Base-by-base conservation (phyloP, 2,113 vertebrate species). In the Orthonyx spaldingii region DNA sequence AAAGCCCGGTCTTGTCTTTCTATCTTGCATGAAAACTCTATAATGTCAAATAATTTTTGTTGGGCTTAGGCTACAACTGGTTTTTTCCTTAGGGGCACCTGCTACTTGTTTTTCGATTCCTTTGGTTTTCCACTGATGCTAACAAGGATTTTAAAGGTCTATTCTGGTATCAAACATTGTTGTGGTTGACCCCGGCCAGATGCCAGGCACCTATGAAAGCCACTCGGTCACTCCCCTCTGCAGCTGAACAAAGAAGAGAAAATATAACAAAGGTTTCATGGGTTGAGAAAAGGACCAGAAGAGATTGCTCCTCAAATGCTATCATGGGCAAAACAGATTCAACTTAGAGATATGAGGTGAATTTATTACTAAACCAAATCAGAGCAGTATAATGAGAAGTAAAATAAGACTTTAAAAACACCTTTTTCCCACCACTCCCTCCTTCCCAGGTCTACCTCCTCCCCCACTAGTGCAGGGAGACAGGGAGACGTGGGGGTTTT, bases 101-200 rank as follows among this genome's bases (percentile, higher is more conserved):
- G 12, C 30, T 60, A 26, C 8, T 6, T 75, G 3, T 0, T 66
- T 71, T 46, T 44, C 1, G 1, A 11, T 39, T 56, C 3, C 50
- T 61, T 68, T 30, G 1, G 5, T 63, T 28, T n/a, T 44, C 11
- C 6, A 9, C 17, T 55, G 22, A 23, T 2, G 1, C 4, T 46
- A 46, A 12, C 6, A 81, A 37, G 26, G 37, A 65, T 69, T 81
- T 66, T 46, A 56, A 76, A 65, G 5, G 6, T 77, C 26, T 77
- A 5, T 37, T 4, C 5, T 68, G 33, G 28, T 66, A 47, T 35
- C 32, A 87, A 46, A 71, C 13, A 21, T 26, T 76, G 13, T 11
- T 14, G 13, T 66, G 44, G 3, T 50, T 35, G 61, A 76, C 13
- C 4, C 4, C 21, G 52, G 9, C 17, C 26, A 42, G 35, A 35